Conservation (phyloP, 2,888 invertebrate genomes). For the Epinotia nisella region DNA sequence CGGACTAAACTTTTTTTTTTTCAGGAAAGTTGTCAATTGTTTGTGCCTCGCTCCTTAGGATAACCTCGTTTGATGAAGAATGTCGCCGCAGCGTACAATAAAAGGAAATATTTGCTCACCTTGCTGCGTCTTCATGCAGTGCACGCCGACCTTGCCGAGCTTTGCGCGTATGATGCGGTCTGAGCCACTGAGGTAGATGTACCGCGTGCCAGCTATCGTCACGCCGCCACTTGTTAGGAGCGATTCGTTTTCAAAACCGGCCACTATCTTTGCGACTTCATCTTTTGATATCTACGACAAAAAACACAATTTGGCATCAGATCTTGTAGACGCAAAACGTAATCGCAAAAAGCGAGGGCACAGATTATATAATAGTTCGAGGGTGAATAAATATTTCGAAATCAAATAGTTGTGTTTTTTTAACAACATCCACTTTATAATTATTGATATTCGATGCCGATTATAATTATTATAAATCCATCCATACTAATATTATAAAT, state of each 20-base stretch:
- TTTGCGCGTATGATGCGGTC: slow-evolving; percentile 97
- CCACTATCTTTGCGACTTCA: slow-evolving; percentile 94
- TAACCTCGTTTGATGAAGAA: too few species aligned
- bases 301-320: slow-evolving; percentile 46
- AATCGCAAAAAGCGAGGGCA: neutral
- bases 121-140: slow-evolving; percentile 98
- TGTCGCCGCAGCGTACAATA: too few species aligned
- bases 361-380: too few species aligned
- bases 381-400: neutral
- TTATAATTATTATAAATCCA: too few species aligned
- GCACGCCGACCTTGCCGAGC: slow-evolving; percentile 96
- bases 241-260: slow-evolving; percentile 95
- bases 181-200: slow-evolving; percentile 97
- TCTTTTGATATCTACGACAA: slow-evolving; percentile 93
- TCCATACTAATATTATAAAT: too few species aligned
- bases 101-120: slow-evolving; percentile 80
- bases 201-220: slow-evolving; percentile 95
- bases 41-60: too few species aligned
- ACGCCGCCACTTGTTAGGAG: slow-evolving; percentile 95
- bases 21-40: too few species aligned
- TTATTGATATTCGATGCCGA: too few species aligned
- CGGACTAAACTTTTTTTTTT: too few species aligned
- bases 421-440: too few species aligned
- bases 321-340: neutral
- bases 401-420: too few species aligned